Conservation (phyloP, 2,797 vertebrate genomes). For the Sibirionetta formosa region DNA sequence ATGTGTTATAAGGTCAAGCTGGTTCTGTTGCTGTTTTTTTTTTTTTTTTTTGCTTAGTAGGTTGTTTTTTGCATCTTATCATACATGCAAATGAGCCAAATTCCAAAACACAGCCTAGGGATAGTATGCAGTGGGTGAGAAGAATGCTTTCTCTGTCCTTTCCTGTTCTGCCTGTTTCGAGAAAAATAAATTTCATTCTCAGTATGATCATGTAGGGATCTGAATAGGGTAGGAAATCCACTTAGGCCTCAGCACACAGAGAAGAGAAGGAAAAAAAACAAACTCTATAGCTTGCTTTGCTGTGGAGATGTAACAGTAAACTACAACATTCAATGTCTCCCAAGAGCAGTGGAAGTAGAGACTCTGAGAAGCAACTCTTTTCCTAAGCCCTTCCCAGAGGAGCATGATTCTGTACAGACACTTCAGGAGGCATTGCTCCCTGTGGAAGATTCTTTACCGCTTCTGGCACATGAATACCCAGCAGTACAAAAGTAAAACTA, state of each 20-base stretch:
- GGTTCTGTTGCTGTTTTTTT: neutral
- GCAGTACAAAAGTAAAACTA: neutral
- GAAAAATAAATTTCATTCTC: neutral
- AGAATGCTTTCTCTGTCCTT: neutral
- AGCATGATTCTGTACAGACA: neutral
- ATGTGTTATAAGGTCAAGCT: neutral
- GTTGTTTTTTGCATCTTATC: neutral
- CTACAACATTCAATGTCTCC: neutral
- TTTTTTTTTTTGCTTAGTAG: neutral
- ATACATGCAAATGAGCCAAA: neutral
- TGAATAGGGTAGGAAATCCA: neutral
- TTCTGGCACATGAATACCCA: neutral
- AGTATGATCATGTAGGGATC: neutral
- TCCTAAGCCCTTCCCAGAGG: neutral
- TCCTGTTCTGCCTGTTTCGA: neutral
- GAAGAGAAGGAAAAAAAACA: neutral
- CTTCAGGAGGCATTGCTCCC: neutral
- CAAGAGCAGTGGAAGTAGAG: neutral
- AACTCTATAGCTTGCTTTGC: rapidly evolving
- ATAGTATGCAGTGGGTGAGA: neutral
- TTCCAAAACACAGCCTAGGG: neutral
- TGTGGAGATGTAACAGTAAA: neutral
- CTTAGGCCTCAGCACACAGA: neutral
- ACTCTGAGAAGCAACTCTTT: neutral
- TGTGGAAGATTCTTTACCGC: neutral